phyloP scores from a whole-genome alignment of 1,140 invertebrate genomes.

The Plectrocnemia conspersa region DNA sequence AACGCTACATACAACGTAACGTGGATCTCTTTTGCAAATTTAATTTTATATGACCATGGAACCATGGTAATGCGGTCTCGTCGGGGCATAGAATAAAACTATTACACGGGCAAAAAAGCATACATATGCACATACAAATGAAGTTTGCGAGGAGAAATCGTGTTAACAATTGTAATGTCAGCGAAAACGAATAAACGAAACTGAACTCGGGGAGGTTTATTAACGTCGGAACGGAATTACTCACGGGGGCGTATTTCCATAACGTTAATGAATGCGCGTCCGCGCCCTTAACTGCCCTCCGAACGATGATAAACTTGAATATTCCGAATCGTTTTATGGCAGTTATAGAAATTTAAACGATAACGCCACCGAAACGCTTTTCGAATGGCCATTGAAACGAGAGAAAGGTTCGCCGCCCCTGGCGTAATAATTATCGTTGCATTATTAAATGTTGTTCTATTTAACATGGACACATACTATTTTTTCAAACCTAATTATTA shows the following conservation, averaged over 20 bases:
- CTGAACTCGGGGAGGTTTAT: background rate
- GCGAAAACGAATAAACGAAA: constrained; percentile 18
- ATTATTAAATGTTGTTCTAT: no score
- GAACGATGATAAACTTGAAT: constrained; percentile 5
- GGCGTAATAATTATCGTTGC: no score
- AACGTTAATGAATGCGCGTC: constrained; percentile 11
- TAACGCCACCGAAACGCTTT: no score
- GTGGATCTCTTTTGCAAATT: constrained; percentile 4
- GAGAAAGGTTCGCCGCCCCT: no score
- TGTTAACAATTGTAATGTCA: constrained; percentile 18
- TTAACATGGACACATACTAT: no score
- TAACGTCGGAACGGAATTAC: constrained; percentile 9
- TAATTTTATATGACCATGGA: no score
- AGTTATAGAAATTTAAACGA: background rate
- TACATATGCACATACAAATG: no score
- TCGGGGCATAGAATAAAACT: background rate
- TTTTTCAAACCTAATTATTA: no score
- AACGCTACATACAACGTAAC: no score
- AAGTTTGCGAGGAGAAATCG: constrained; percentile 11
- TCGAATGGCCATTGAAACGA: no score
- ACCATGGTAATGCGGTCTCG: no score
- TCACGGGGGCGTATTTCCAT: constrained; percentile 11
- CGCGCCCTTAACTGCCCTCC: constrained; percentile 3
- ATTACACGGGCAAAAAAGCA: constrained; percentile 1
- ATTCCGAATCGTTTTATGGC: constrained; percentile 10